These are phyloP conservation scores for Ophion ellenae DNA, from an alignment of 2,888 invertebrate species.

Conservation along the genomic window DNA sequence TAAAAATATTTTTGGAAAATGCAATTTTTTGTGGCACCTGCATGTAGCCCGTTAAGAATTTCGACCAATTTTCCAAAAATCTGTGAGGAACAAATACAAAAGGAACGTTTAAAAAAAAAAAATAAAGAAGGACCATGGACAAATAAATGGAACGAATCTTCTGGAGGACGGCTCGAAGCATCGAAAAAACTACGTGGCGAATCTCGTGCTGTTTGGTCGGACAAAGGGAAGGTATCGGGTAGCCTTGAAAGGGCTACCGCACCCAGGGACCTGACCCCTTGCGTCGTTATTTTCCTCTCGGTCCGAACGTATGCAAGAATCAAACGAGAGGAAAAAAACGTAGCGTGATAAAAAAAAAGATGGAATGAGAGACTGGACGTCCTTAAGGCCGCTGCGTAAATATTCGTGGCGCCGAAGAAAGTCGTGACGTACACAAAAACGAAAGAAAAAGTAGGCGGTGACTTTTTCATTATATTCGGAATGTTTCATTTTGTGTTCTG, in stretches of 20 bases:
- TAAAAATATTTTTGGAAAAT: too few relatives aligned
- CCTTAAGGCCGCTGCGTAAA: constrained; percentile 47
- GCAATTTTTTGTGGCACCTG: too few relatives aligned
- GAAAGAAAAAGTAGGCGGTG: constrained; percentile 9
- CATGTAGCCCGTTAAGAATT: too few relatives aligned
- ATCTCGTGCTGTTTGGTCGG: constrained; percentile 32
- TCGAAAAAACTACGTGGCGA: constrained; percentile 16
- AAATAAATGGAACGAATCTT: too few relatives aligned
- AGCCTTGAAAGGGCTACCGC: constrained; percentile 63
- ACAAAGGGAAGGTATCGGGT: constrained; percentile 19
- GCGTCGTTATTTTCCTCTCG: constrained; percentile 48
- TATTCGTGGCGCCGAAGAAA: constrained; percentile 58
- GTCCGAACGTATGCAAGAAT: constrained; percentile 46
- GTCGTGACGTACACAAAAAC: constrained; percentile 41
- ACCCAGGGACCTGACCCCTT: constrained; percentile 26
- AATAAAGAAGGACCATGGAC: neutral
- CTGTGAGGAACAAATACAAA: too few relatives aligned
- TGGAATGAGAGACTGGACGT: constrained; percentile 48
- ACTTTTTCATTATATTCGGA: constrained; percentile 14
- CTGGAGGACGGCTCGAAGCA: too few relatives aligned
- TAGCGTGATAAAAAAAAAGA: constrained; percentile 17
- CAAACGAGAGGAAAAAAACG: constrained; percentile 32
- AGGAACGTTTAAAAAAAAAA: neutral
- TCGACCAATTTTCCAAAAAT: too few relatives aligned
- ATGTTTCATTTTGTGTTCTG: neutral